A percentile compares a stretch with the other conserved stretches of the same genome.
Conservation (phyloP, 2,797 vertebrate genomes). For the Aulostomus chinensis region DNA sequence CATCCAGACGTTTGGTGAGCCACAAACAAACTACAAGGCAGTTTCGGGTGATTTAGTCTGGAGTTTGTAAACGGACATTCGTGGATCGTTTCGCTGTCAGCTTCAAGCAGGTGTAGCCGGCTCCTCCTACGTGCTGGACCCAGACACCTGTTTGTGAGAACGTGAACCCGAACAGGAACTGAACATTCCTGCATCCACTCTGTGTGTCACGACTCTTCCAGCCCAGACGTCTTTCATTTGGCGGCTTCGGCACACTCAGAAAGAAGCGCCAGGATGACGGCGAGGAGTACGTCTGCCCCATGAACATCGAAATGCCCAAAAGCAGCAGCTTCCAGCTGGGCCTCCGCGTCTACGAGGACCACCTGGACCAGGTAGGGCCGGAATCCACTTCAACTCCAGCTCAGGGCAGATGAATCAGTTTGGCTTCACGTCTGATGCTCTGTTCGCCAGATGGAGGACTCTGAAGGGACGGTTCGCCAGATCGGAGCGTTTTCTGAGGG, state of each 20-base stretch:
- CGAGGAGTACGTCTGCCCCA: slow-evolving; percentile 92
- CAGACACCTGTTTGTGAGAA: too few relatives aligned
- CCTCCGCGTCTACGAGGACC: slow-evolving; percentile 77
- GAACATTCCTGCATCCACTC: too few relatives aligned
- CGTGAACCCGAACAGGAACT: too few relatives aligned
- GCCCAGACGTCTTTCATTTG: slow-evolving; percentile 91
- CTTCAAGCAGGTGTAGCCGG: too few relatives aligned
- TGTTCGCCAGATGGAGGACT: slow-evolving; percentile 89
- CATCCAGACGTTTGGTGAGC: too few relatives aligned
- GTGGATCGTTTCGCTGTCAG: too few relatives aligned
- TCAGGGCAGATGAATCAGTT: background rate
- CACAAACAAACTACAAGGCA: too few relatives aligned
- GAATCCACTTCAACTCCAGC: background rate
- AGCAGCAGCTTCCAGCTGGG: slow-evolving; percentile 82
- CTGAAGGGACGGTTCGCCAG: slow-evolving; percentile 90
- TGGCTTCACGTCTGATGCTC: background rate
- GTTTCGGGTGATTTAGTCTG: too few relatives aligned
- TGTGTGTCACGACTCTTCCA: too few relatives aligned
- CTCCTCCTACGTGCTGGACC: too few relatives aligned
- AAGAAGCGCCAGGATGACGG: slow-evolving; percentile 91
- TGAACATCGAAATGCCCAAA: slow-evolving; percentile 88
- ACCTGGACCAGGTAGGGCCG: slow-evolving; percentile 85
- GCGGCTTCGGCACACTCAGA: slow-evolving; percentile 90
- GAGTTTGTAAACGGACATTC: too few relatives aligned
- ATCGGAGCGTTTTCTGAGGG: slow-evolving; percentile 93